These are phyloP conservation scores for Hypomesus transpacificus DNA, from an alignment of 2,113 vertebrate genomes.

Conservation along the genomic window DNA sequence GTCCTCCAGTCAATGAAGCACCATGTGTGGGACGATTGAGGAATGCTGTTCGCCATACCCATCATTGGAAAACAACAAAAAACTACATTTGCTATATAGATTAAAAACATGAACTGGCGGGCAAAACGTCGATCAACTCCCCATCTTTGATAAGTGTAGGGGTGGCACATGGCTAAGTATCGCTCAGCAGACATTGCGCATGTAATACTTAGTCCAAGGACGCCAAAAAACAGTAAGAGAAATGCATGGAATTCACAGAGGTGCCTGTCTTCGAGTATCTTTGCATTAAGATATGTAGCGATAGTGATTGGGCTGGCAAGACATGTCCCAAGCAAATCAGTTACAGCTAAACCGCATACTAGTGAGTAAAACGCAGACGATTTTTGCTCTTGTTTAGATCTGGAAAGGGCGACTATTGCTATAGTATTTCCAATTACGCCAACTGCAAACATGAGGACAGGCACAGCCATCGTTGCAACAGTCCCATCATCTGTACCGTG, in stretches of 20 bases:
- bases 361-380: conserved; percentile 93
- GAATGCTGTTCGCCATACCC: conserved; percentile 77
- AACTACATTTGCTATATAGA: conserved; percentile 83
- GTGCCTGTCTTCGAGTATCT: conserved; percentile 58
- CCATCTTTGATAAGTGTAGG: conserved; percentile 83
- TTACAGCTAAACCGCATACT: conserved; percentile 90
- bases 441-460: conserved; percentile 90
- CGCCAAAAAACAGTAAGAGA: conserved; percentile 87
- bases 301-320: conserved; percentile 93
- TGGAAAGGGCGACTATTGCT: conserved; percentile 90
- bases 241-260: conserved; percentile 65
- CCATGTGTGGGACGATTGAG: conserved; percentile 85
- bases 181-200: conserved; percentile 96
- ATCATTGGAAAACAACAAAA: conserved; percentile 93
- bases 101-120: conserved; percentile 78
- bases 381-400: conserved; percentile 85
- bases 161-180: conserved; percentile 95
- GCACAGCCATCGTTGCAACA: conserved; percentile 61
- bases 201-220: conserved; percentile 93
- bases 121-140: conserved; percentile 84
- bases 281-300: conserved; percentile 80
- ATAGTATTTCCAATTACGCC: conserved; percentile 91
- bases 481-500: not conserved
- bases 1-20: conserved; percentile 92
- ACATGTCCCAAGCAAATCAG: conserved; percentile 91